Evolutionary conservation across 2,888 invertebrate genomes (phyloP).

Genomic region (Drosophila hawaiiensis): DNA sequence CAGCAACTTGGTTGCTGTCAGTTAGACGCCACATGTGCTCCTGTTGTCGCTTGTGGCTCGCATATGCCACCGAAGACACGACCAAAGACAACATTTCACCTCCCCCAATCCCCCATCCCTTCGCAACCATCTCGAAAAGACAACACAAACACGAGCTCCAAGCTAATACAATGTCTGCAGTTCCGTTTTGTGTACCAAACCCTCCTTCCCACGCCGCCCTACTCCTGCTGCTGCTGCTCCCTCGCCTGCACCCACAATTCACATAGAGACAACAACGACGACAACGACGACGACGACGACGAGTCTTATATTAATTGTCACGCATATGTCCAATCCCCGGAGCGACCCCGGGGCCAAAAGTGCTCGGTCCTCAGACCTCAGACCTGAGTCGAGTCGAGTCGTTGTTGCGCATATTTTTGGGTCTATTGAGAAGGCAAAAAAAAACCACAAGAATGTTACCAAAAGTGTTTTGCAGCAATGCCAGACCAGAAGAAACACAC

Average conservation of each 20-base stretch:
- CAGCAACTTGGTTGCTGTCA: constrained; percentile 56
- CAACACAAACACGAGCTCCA: constrained; percentile 35
- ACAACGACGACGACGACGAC: constrained; percentile 26
- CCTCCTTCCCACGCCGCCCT: not conserved
- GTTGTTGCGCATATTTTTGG: constrained; percentile 70
- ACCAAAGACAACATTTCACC: constrained; percentile 39
- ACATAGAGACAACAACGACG: constrained; percentile 5
- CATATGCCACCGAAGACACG: constrained; percentile 68
- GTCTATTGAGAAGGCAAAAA: constrained; percentile 61
- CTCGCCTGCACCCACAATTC: constrained; percentile 1
- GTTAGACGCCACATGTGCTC: constrained; percentile 58
- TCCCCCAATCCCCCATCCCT: not conserved
- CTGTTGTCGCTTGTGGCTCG: constrained; percentile 23
- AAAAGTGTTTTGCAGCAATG: constrained; percentile 60
- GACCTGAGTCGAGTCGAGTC: constrained; percentile 34
- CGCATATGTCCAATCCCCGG: constrained; percentile 74
- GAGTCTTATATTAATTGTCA: constrained; percentile 81
- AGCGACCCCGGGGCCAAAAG: constrained; percentile 38
- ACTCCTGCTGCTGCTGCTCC: not conserved
- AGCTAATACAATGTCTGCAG: constrained; percentile 66
- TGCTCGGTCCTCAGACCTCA: constrained; percentile 16
- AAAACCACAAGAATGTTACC: constrained; percentile 80
- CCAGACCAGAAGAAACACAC: constrained; percentile 38
- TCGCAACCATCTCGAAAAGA: constrained; percentile 1
- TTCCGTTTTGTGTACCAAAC: constrained; percentile 75